These are phyloP conservation scores for Oryzias celebensis DNA, from an alignment of 2,113 vertebrate species.

Conservation along the genomic window DNA sequence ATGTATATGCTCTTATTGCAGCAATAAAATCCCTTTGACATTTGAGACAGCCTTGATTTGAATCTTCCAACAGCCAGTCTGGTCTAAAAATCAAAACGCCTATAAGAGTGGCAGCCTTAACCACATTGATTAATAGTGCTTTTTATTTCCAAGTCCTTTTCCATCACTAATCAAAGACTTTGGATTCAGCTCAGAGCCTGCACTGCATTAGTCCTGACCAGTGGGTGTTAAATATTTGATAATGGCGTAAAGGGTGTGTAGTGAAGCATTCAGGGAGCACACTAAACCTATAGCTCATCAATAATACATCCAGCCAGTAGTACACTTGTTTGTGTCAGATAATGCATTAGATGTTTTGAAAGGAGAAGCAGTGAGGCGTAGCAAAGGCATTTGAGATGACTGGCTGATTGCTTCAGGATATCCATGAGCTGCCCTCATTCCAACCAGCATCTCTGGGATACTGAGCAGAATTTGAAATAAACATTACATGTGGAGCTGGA, in stretches of 20 bases:
- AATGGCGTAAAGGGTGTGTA: conserved; percentile 31
- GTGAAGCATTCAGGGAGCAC: conserved; percentile 45
- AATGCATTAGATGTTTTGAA: conserved; percentile 54
- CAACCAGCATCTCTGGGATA: conserved; percentile 42
- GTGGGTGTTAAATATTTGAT: conserved; percentile 75
- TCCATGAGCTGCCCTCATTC: conserved; percentile 28
- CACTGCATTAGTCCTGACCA: conserved; percentile 50
- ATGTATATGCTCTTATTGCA: conserved; percentile 14
- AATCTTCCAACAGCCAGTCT: conserved; percentile 32
- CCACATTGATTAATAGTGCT: conserved; percentile 45
- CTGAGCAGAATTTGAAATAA: conserved; percentile 46
- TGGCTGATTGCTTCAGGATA: conserved; percentile 38
- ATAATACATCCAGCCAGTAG: conserved; percentile 63
- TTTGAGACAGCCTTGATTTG: conserved; percentile 36
- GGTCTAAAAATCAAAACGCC: conserved; percentile 25
- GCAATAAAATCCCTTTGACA: conserved; percentile 14
- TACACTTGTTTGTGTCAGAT: conserved; percentile 51
- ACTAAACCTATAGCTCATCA: conserved; percentile 67
- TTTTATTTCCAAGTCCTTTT: conserved; percentile 36
- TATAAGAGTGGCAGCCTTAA: conserved; percentile 29
- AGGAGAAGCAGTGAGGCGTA: conserved; percentile 42
- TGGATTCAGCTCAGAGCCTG: conserved; percentile 38
- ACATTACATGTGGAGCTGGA: conserved; percentile 22
- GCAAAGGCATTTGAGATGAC: conserved; percentile 58
- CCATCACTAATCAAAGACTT: conserved; percentile 60